phyloP scores from a whole-genome alignment of 2,888 invertebrate species.

The Sialis fuliginosa region DNA sequence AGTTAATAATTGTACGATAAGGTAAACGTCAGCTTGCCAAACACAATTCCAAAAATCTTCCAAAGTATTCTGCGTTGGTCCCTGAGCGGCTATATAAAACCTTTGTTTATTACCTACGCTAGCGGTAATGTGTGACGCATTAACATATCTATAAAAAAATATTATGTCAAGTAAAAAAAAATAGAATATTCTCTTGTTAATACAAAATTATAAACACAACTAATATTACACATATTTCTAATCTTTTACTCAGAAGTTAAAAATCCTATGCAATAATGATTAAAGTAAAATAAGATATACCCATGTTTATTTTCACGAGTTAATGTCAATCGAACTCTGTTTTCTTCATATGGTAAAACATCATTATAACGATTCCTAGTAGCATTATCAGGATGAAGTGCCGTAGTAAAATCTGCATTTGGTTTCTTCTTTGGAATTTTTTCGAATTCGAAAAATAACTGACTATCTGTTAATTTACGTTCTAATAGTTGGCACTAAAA shows the following conservation, averaged over 20 bases:
- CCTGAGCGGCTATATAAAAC: slow-evolving; percentile 71
- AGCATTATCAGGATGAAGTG: slow-evolving; percentile 51
- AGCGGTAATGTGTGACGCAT: slow-evolving; percentile 27
- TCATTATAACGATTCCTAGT: slow-evolving; percentile 38
- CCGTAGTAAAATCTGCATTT: slow-evolving; percentile 52
- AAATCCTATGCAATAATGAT: too few species aligned
- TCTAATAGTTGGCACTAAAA: slow-evolving; percentile 44
- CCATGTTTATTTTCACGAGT: slow-evolving; percentile 69
- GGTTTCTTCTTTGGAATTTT: slow-evolving; percentile 60
- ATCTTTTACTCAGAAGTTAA: too few species aligned
- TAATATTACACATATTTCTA: too few species aligned
- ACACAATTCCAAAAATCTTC: slow-evolving; percentile 70
- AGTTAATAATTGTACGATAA: slow-evolving; percentile 56
- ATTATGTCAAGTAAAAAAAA: slow-evolving; percentile 2
- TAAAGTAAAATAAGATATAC: slow-evolving; percentile 19
- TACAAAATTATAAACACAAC: not conserved
- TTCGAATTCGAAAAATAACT: slow-evolving; percentile 71
- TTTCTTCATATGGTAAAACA: slow-evolving; percentile 81
- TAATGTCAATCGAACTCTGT: slow-evolving; percentile 66
- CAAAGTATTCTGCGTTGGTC: slow-evolving; percentile 40
- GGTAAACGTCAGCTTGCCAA: slow-evolving; percentile 73
- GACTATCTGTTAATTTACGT: slow-evolving; percentile 50
- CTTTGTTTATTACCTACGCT: slow-evolving; percentile 67
- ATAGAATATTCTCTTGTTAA: not conserved
- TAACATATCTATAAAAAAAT: not conserved